Evolutionary conservation across 2,113 vertebrate genomes (phyloP), one percentile per base, ranked within the genome.

Genomic region (Neoarius graeffei): DNA sequence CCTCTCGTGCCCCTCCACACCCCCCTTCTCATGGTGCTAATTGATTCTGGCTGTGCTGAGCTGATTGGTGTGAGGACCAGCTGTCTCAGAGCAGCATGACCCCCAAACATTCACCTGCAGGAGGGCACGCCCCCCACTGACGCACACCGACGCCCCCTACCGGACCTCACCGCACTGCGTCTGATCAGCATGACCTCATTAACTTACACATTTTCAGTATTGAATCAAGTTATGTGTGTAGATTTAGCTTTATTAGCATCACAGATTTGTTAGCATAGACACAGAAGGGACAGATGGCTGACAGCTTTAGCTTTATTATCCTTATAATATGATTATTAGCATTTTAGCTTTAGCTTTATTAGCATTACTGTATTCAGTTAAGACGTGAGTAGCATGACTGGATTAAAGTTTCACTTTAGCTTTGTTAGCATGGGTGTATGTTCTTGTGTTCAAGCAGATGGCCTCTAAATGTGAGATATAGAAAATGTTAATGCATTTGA

Each of bases 31-130:
- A 86, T 89, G 91, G 92, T 93, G 92, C 90, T 93, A 93, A 93
- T 93, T 93, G 92, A 92, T 92, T 93, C 92, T 91, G 85, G 85
- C 92, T 91, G 91, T 88, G 91, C 87, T 83, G 88, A 89, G 89
- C 91, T 93, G 92, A 93, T 93, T 93, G 91, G 91, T 92, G 92
- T 92, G 91, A 92, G 91, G 91, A 90, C 90, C 92, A 93, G 92
- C 92, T 93, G 92, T 92, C 91, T 87, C 89, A 62, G 84, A 91
- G 87, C 88, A 88, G 85, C 50, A 67, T 83, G 86, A 81, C 86
- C 88, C 74, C 87, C 79, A 71, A 86, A 87, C 85, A 88, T 85
- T 89, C 86, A 87, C 88, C 88, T 86, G 83, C 83, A 86, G 14
- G 30, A 66, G 60, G 66, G 60, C 80, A 64, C 17, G 23, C 42